Percentiles rank a stretch among this genome's conserved stretches.
phyloP scores from a whole-genome alignment of 1,140 invertebrate species.

The Nymphalis io region DNA sequence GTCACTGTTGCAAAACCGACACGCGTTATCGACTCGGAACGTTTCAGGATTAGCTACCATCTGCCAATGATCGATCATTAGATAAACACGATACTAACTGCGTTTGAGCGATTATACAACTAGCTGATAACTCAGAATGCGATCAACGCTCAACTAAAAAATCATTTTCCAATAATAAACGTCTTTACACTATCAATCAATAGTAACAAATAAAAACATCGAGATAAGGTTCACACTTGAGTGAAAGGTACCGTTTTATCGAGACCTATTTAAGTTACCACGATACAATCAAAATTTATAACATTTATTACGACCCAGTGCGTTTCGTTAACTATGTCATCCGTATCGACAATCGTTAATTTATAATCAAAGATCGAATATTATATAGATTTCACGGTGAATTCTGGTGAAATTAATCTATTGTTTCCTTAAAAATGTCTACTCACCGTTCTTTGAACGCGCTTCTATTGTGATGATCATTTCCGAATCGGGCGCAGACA shows the following conservation, averaged over 20 bases:
- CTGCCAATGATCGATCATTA: slow-evolving; percentile 48
- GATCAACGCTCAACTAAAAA: slow-evolving; percentile 39
- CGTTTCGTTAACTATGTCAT: slow-evolving; percentile 50
- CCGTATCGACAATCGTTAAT: slow-evolving; percentile 47
- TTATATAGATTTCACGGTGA: slow-evolving; percentile 62
- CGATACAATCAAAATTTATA: slow-evolving; percentile 47
- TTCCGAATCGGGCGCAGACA: slow-evolving; percentile 34
- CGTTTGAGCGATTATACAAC: slow-evolving; percentile 37
- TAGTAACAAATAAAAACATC: slow-evolving; percentile 18
- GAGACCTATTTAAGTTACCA: slow-evolving; percentile 45
- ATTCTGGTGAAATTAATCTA: slow-evolving; percentile 61
- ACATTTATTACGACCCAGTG: slow-evolving; percentile 44
- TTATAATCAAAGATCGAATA: slow-evolving; percentile 51
- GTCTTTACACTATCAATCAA: neutral
- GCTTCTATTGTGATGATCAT: slow-evolving; percentile 44
- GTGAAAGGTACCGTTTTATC: slow-evolving; percentile 29
- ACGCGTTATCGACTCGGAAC: slow-evolving; percentile 21
- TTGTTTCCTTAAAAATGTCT: slow-evolving; percentile 46
- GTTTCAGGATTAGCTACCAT: slow-evolving; percentile 39
- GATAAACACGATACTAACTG: slow-evolving; percentile 38
- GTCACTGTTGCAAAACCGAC: slow-evolving; percentile 21
- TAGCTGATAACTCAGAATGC: slow-evolving; percentile 37
- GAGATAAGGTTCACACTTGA: slow-evolving; percentile 36
- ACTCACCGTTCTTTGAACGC: slow-evolving; percentile 35
- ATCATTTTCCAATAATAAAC: slow-evolving; percentile 32